Evolutionary conservation across 2,113 vertebrate genomes (phyloP).

Genomic region (Clarias magur): DNA sequence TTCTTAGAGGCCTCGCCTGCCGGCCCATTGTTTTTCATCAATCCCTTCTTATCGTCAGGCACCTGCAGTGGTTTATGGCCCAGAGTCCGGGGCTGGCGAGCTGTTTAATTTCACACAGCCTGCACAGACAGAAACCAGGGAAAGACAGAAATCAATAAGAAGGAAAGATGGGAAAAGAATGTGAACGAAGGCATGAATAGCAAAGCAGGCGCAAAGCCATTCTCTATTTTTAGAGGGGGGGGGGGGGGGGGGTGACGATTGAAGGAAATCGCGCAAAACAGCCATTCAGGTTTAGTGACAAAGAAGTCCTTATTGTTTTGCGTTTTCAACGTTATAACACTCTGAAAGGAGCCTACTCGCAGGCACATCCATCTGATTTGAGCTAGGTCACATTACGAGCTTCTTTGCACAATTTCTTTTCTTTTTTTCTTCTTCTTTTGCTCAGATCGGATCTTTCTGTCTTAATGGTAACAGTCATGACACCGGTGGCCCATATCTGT

Average conservation of each 20-base stretch:
- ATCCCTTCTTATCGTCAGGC: constrained; percentile 35
- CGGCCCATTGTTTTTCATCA: constrained; percentile 45
- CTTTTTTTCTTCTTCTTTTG: not conserved
- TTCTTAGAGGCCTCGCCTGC: not conserved
- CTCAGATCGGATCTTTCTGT: not conserved
- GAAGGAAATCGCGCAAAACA: not conserved
- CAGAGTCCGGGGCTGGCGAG: constrained; percentile 18
- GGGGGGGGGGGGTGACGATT: too few relatives aligned
- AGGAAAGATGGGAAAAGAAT: constrained; percentile 31
- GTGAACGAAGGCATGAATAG: constrained; percentile 44
- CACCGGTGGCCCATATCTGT: not conserved
- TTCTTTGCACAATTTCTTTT: not conserved
- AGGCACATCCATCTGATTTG: not conserved
- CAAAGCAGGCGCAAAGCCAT: not conserved
- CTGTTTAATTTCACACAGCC: constrained; percentile 52
- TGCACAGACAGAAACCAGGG: constrained; percentile 46
- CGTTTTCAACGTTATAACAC: not conserved
- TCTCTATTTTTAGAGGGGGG: constrained; percentile 17
- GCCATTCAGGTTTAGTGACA: too few relatives aligned
- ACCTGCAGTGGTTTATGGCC: constrained; percentile 42
- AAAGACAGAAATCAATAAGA: constrained; percentile 46
- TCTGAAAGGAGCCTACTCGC: not conserved
- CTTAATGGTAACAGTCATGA: not conserved
- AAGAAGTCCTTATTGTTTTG: not conserved
- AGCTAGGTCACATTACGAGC: not conserved